Percentiles rank a stretch among this genome's conserved stretches.
These are phyloP conservation scores for Eumeta japonica DNA, from an alignment of 1,140 invertebrate species.

Conservation along the genomic window DNA sequence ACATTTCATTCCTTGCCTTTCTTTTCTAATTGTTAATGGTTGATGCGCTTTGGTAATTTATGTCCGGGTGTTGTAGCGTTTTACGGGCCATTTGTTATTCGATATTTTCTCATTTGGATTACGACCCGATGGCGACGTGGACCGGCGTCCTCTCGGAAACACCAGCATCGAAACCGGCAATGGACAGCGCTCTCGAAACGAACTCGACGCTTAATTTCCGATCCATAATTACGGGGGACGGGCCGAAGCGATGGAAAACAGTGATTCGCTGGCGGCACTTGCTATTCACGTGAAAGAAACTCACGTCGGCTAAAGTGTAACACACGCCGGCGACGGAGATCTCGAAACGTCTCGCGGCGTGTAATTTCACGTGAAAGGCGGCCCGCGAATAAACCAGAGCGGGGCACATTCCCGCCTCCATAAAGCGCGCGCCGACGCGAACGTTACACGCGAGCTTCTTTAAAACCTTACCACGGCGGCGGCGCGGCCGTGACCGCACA, in stretches of 20 bases:
- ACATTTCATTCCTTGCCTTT: conserved; percentile 56
- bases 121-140: too few species aligned
- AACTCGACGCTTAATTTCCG: too few species aligned
- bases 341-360: conserved; percentile 33
- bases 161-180: too few species aligned
- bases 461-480: conserved; percentile 38
- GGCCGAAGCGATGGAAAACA: too few species aligned
- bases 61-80: conserved; percentile 30
- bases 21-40: conserved; percentile 55
- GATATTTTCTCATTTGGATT: conserved; percentile 19
- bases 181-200: too few species aligned
- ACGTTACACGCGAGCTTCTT: conserved; percentile 42
- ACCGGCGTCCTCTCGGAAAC: too few species aligned
- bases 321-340: too few species aligned
- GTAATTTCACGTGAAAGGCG: conserved; percentile 48
- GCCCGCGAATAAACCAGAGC: conserved; percentile 48
- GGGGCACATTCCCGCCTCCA: conserved; percentile 44
- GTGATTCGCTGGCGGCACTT: too few species aligned
- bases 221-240: too few species aligned
- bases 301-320: too few species aligned
- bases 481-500: conserved; percentile 45
- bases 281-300: too few species aligned
- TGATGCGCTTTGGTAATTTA: conserved; percentile 52
- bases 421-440: conserved; percentile 50
- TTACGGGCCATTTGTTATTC: conserved; percentile 28